Conservation (phyloP, 2,113 vertebrate genomes). For the Pristiophorus japonicus region DNA sequence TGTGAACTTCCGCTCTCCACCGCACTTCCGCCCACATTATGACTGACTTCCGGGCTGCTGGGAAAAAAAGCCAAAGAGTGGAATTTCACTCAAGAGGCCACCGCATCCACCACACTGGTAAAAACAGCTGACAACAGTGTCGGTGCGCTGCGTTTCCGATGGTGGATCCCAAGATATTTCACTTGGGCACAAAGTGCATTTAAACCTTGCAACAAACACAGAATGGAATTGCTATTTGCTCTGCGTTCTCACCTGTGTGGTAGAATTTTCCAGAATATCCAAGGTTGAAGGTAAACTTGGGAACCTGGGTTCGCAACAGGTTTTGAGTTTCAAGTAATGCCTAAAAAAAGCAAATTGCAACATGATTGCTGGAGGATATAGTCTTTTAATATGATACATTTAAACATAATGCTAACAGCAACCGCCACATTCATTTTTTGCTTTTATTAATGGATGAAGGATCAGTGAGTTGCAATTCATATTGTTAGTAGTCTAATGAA, state of each 20-base stretch:
- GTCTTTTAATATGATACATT: neutral
- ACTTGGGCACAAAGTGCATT: neutral
- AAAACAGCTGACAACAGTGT: too few species aligned
- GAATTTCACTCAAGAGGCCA: too few species aligned
- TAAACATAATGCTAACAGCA: neutral
- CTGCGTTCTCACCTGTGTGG: constrained; percentile 65
- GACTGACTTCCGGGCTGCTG: too few species aligned
- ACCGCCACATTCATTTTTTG: neutral
- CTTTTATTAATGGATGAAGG: neutral
- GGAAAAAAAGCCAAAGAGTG: too few species aligned
- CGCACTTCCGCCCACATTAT: too few species aligned
- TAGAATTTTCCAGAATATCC: constrained; percentile 79
- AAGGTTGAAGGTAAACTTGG: constrained; percentile 76
- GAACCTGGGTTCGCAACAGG: constrained; percentile 66
- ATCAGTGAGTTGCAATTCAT: neutral
- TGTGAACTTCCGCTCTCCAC: too few species aligned
- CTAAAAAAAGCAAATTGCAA: constrained; percentile 55
- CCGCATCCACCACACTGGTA: too few species aligned
- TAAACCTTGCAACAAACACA: neutral
- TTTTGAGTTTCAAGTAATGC: constrained; percentile 72
- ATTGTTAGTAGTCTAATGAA: neutral
- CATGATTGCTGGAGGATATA: constrained; percentile 16
- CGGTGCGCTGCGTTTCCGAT: too few species aligned
- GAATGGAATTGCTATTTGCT: neutral
- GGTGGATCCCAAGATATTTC: neutral